Percentiles rank a stretch among this genome's conserved stretches.
These are phyloP conservation scores for Tiaroga cobitis DNA, from an alignment of 2,797 vertebrate species.

Conservation along the genomic window DNA sequence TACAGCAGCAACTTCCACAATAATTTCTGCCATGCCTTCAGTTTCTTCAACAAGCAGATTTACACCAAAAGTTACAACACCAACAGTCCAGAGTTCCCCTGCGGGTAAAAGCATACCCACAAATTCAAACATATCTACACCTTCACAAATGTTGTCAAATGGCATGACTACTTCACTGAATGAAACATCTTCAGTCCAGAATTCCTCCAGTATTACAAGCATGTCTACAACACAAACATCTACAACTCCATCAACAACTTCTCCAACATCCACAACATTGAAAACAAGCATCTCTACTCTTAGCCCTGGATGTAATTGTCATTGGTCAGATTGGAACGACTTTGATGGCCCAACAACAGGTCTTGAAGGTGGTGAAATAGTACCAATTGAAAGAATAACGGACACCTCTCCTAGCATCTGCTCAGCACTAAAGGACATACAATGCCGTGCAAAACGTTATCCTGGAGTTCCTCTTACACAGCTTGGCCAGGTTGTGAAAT, in stretches of 20 bases:
- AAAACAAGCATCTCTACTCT: not conserved
- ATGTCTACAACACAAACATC: not conserved
- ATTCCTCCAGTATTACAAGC: not conserved
- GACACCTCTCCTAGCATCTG: not conserved
- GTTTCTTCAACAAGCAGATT: not conserved
- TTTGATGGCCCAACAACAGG: slow-evolving; percentile 44
- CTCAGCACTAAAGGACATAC: not conserved
- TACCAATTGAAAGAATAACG: slow-evolving; percentile 53
- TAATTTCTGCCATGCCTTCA: not conserved
- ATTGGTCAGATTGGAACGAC: slow-evolving; percentile 51
- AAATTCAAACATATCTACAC: not conserved
- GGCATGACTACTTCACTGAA: not conserved
- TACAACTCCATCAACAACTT: not conserved
- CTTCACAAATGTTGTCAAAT: not conserved
- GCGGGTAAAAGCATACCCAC: not conserved
- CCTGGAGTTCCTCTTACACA: slow-evolving; percentile 18
- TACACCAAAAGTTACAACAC: not conserved
- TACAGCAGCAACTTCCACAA: not conserved
- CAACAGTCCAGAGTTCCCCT: not conserved
- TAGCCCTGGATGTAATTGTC: not conserved
- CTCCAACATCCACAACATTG: not conserved
- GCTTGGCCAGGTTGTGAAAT: slow-evolving; percentile 40
- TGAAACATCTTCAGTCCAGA: not conserved
- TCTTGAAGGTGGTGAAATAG: slow-evolving; percentile 57
- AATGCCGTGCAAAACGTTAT: slow-evolving; percentile 48